Evolutionary conservation across 2,113 vertebrate genomes (phyloP).

Genomic region (Mesocricetus auratus): DNA sequence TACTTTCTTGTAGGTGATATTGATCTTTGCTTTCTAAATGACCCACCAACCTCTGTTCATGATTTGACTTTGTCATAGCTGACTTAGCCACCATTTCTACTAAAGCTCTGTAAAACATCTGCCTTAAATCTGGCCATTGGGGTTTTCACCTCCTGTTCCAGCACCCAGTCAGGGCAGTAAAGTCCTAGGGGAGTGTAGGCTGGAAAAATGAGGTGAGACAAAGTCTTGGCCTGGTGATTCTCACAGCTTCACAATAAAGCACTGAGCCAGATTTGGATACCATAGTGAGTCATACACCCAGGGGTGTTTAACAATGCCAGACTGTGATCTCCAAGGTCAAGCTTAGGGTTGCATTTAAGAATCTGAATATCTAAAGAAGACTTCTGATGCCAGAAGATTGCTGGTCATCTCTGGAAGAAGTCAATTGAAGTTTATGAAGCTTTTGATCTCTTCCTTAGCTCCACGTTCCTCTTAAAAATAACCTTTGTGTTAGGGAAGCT

Average conservation of each 20-base stretch:
- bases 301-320: not conserved
- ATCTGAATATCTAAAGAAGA: not conserved
- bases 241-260: not conserved
- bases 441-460: constrained; percentile 40
- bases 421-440: constrained; percentile 44
- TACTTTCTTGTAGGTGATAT: not conserved
- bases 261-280: not conserved
- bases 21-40: constrained; percentile 34
- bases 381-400: not conserved
- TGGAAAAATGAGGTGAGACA: not conserved
- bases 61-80: not conserved
- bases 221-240: not conserved
- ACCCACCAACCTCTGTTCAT: not conserved
- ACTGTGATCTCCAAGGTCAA: not conserved
- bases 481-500: constrained; percentile 31
- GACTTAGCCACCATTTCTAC: not conserved
- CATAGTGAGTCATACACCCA: not conserved
- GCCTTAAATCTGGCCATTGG: not conserved
- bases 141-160: not conserved
- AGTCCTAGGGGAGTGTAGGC: rapidly evolving
- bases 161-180: not conserved
- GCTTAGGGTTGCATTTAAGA: not conserved
- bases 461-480: constrained; percentile 64
- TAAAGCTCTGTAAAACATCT: not conserved
- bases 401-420: not conserved